Evolutionary conservation across 2,797 vertebrate genomes (phyloP), one percentile per base, ranked within the genome.

Genomic region (Rhinatrema bivittatum): DNA sequence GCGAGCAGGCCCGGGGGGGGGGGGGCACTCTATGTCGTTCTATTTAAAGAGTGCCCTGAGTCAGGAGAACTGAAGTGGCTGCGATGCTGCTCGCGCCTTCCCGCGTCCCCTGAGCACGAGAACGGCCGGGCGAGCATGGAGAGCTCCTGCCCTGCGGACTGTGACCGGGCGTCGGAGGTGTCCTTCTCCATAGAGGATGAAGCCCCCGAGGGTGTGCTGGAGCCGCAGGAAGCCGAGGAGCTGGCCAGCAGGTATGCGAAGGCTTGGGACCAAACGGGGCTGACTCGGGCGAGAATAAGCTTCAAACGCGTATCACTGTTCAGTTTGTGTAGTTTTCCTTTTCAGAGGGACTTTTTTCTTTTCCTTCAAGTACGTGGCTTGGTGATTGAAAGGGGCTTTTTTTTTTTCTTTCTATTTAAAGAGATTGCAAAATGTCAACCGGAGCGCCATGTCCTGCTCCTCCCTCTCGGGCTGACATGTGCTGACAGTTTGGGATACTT

Each of bases 11-110:
- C 47, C 6, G 32, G 50, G 48, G 29, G 21, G 6, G 20, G 31
- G 50, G 51, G 36, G 60, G 46, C 46, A 32, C 6, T 2, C 32
- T 9, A 7, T 62, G 45, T 47, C 60, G 33, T 71, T 81, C 90
- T 98, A 97, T 98, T 97, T 95, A 79, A 83, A 90, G 88, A 67
- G 57, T 51, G 55, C 49, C 85, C 89, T 86, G 78, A 87, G 80
- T 90, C 87, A 91, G 81, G 76, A 74, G 79, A 81, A 83, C 69
- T 18, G 65, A 76, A 76, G 79, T 72, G 75, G 71, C 81, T 71
- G 81, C 74, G 82, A 88, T 89, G 87, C 85, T 76, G 74, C 78
- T 66, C 82, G 70, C 72, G 66, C 70, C 64, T 71, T 75, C 81
- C 68, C 68, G 76, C 76, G 47, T 56, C 62, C 58, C 65, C 56